Evolutionary conservation across 2,797 vertebrate genomes (phyloP).

Genomic region (Mycteria americana): DNA sequence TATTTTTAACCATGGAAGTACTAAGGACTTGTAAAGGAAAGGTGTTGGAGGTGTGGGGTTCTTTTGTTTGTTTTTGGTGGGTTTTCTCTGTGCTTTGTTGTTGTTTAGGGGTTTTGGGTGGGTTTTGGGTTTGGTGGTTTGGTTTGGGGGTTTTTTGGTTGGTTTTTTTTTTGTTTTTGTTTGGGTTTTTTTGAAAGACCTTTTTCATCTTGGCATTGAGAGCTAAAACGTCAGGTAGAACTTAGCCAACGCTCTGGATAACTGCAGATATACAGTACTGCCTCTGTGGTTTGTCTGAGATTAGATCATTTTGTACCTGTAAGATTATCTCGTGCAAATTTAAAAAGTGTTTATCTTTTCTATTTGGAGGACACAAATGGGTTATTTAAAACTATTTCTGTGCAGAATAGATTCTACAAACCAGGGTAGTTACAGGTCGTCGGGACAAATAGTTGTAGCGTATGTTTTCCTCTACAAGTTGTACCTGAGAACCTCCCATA

Average conservation of each 20-base stretch:
- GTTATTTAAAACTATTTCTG: background rate
- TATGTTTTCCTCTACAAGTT: background rate
- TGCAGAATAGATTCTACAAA: background rate
- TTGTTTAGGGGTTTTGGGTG: background rate
- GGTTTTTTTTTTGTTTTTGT: too few species aligned
- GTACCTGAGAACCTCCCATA: background rate
- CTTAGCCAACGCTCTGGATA: background rate
- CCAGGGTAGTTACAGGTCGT: background rate
- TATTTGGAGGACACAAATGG: background rate
- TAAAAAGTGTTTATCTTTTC: background rate
- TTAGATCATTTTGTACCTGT: background rate
- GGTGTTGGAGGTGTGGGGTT: rapidly evolving
- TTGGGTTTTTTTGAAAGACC: background rate
- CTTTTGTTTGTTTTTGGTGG: background rate
- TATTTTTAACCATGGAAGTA: background rate
- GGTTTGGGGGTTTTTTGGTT: too few species aligned
- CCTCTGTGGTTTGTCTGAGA: background rate
- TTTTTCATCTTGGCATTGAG: background rate
- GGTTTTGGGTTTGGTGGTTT: background rate
- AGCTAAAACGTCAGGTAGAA: background rate
- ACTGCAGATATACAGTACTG: background rate
- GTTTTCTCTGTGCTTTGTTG: background rate
- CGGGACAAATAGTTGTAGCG: background rate
- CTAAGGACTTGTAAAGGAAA: background rate
- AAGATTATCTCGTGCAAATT: background rate